Evolutionary conservation across 2,888 invertebrate genomes (phyloP), one percentile per base, ranked within the genome.

Genomic region (Mimachlamys varia): DNA sequence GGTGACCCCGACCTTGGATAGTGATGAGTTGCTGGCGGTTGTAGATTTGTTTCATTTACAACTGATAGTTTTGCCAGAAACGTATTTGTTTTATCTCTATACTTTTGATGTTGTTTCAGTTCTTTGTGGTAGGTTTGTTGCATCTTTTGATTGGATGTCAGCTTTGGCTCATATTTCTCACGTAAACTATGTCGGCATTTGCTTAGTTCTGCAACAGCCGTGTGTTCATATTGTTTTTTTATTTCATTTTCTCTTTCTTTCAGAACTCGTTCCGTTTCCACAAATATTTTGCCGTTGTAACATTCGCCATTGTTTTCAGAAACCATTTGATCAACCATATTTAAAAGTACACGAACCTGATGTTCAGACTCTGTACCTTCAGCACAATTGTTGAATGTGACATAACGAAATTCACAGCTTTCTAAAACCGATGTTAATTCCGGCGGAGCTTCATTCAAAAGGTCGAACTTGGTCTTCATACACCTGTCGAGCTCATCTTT

Each of bases 351-450:
- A 7, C 91, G 89, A 10, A 90, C 90, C 89, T 93, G 92, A 27
- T 50, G 88, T 13, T 89, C 87, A 27, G 88, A 38, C 55, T 91
- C 89, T 44, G 19, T 19, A 17, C 58, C 90, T 37, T 38, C 17
- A 0, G 91, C 91, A 88, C 87, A 88, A 76, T 92, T 92, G 89
- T 92, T 90, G 38, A 91, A 89, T 38, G 91, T 90, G 44, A 89
- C 44, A 88, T 88, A 91, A 19, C 92, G 90, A 33, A 88, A 58
- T 38, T 89, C 88, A 49, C 91, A 89, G 19, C 89, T 89, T 49
- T 49, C 37, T 0, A 92, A 55, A 44, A 92, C 49, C 7, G 27
- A 49, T 62, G 88, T 76, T 5, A 92, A 90, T 17, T 76, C 58
- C n/a, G 55, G 27, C 19, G 92, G 92, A 89, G 90, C 91, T 50